Conservation (phyloP, 1,140 invertebrate species). For the Agrilus planipennis region DNA sequence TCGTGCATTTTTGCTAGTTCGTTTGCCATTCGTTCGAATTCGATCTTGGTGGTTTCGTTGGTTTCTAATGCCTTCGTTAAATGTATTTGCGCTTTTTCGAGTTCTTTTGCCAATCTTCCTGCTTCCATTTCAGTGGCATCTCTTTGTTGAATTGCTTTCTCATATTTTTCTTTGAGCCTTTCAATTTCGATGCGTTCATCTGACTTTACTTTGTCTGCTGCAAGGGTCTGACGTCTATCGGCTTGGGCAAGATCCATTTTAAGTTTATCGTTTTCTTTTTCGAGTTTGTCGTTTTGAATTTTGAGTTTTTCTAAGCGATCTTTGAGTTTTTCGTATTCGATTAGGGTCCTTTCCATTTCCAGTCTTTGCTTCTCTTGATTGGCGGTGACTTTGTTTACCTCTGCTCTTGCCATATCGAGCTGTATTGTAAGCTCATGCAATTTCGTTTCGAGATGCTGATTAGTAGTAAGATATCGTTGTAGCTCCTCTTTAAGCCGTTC, state of each 20-base stretch:
- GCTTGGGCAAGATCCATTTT: slow-evolving; percentile 55
- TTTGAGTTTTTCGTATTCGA: slow-evolving; percentile 74
- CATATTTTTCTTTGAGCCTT: slow-evolving; percentile 69
- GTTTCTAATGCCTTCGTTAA: slow-evolving; percentile 69
- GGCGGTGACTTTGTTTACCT: slow-evolving; percentile 57
- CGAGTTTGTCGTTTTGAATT: slow-evolving; percentile 50
- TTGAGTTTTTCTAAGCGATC: slow-evolving; percentile 75
- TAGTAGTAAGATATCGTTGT: slow-evolving; percentile 51
- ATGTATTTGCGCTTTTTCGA: slow-evolving; percentile 74
- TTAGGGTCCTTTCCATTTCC: slow-evolving; percentile 66
- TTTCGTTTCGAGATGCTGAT: slow-evolving; percentile 61
- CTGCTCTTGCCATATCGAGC: slow-evolving; percentile 63
- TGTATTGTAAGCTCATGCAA: slow-evolving; percentile 68
- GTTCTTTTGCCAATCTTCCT: slow-evolving; percentile 69
- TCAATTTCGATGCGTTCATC: slow-evolving; percentile 62
- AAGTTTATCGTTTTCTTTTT: slow-evolving; percentile 63
- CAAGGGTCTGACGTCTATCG: slow-evolving; percentile 48
- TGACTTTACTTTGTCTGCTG: slow-evolving; percentile 46
- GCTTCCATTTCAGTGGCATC: slow-evolving; percentile 76
- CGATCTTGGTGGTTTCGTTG: slow-evolving; percentile 64
- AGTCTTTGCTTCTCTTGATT: slow-evolving; percentile 63
- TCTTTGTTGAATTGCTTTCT: slow-evolving; percentile 66
- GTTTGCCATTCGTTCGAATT: slow-evolving; percentile 68
- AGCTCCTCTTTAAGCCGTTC: slow-evolving; percentile 62
- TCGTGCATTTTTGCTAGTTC: slow-evolving; percentile 70